Base-by-base conservation (phyloP, 2,113 vertebrate genomes). In the Clinocottus analis region DNA sequence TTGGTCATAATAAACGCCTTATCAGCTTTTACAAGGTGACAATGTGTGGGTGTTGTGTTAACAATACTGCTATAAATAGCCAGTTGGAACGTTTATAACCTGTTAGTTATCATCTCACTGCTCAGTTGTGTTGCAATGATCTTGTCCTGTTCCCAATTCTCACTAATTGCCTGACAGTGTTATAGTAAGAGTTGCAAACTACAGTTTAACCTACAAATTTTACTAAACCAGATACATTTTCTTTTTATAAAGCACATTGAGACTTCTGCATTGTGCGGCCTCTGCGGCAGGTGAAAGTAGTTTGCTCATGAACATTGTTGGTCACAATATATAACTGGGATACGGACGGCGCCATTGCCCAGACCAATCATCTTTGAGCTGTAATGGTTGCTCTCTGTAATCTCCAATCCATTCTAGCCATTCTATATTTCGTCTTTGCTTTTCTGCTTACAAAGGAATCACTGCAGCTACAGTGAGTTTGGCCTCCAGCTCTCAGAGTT, bases 381-480 rank as follows among this genome's bases (percentile, higher is more conserved):
- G 68, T 73, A 79, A 83, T 83, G 68, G 79, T 63, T n/a, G 61
- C 64, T 83, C 71, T 58, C 23, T 85, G 73, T 77, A 77, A 79
- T 89, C 61, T 85, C 56, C 29, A 27, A 63, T 43, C 74, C 63
- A n/a, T n/a, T n/a, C n/a, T n/a, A 55, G 82, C 72, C 56, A 53
- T 69, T 85, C 71, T 87, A 65, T 14, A 82, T 86, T 86, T 81
- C 11, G 12, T 11, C 3, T 19, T 51, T 12, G 87, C 64, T 9
- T 77, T 82, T 84, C 78, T 82, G 86, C 87, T 89, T 82, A 63
- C 80, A 83, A 74, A 87, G 77, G 70, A 87, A 90, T 90, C 81
- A 62, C 83, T 86, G 81, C 83, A 78, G 88, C 88, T 80, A 81
- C 86, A 87, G 79, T 80, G 75, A 90, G 80, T 87, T 91, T 88